Evolutionary conservation across 2,888 invertebrate species (phyloP).

Genomic region (Syrista parreyssii): DNA sequence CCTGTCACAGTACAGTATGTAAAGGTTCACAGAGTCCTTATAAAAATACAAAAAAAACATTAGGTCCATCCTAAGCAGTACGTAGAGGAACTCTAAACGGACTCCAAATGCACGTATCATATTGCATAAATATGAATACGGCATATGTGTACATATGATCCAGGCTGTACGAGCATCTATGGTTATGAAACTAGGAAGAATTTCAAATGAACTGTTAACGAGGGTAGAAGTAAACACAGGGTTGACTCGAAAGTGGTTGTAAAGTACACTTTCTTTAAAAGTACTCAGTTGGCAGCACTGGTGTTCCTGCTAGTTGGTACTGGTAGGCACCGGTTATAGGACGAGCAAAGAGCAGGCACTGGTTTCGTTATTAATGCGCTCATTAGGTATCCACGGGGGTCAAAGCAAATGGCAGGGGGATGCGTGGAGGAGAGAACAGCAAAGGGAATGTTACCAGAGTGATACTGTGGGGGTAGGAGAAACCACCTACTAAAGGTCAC

Average conservation of each 20-base stretch:
- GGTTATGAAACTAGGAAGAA: background rate
- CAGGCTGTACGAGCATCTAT: background rate
- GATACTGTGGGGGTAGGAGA: background rate
- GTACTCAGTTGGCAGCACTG: background rate
- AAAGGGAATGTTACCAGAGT: background rate
- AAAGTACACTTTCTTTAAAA: background rate
- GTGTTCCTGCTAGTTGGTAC: background rate
- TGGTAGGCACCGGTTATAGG: background rate
- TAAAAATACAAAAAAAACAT: background rate
- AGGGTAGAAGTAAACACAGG: background rate
- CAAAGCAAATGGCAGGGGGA: background rate
- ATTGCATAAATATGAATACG: background rate
- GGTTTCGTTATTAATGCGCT: slow-evolving; percentile 15
- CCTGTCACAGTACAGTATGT: background rate
- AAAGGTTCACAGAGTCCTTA: background rate
- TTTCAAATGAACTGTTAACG: background rate
- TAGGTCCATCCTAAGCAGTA: background rate
- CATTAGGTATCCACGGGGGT: slow-evolving; percentile 10
- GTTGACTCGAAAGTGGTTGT: background rate
- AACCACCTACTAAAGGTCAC: background rate
- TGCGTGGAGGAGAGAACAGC: background rate
- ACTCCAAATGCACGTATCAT: background rate
- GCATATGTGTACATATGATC: background rate
- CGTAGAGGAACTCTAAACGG: background rate
- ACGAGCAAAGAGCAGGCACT: slow-evolving; percentile 5